These are phyloP conservation scores for Amphiura filiformis DNA, from an alignment of 35 echinoderm and acorn worm species.

Conservation along the genomic window DNA sequence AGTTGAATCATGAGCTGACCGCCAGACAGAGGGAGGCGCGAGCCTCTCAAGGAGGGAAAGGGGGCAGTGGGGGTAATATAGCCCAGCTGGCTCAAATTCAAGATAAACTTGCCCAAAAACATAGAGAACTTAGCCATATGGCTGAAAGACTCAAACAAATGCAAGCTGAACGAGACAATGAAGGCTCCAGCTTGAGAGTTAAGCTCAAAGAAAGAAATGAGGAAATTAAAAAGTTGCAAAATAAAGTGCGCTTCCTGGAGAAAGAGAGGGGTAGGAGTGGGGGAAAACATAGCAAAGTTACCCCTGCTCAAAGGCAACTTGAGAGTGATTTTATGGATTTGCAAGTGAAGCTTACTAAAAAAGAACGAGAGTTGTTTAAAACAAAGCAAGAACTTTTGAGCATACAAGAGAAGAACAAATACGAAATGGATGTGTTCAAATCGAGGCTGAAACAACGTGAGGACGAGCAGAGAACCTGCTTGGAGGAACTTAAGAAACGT, in stretches of 20 bases:
- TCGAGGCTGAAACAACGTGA: conserved; percentile 48
- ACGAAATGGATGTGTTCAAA: conserved; percentile 39
- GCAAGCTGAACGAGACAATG: conserved; percentile 63
- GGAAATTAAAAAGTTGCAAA: conserved; percentile 70
- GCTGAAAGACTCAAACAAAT: conserved; percentile 55
- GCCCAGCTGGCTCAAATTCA: conserved; percentile 1
- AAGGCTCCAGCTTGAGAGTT: conserved; percentile 49
- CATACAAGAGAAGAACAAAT: conserved; percentile 55
- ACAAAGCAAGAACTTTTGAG: conserved; percentile 41
- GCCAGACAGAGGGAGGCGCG: conserved; percentile 24
- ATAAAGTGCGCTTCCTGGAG: conserved; percentile 52
- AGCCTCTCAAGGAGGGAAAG: conserved; percentile 11
- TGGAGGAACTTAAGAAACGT: conserved; percentile 57
- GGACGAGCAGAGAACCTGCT: conserved; percentile 45
- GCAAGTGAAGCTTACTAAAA: conserved; percentile 78
- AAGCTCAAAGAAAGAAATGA: conserved; percentile 55
- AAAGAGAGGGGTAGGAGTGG: conserved; percentile 35
- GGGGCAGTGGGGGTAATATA: not conserved
- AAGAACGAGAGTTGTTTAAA: conserved; percentile 76
- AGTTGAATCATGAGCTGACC: conserved; percentile 43
- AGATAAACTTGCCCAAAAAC: conserved; percentile 34
- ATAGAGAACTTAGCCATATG: conserved; percentile 50
- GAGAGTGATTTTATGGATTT: conserved; percentile 79
- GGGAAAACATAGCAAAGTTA: conserved; percentile 21
- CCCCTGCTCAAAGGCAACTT: conserved; percentile 54